phyloP scores from a whole-genome alignment of 2,888 invertebrate genomes.

The Ceratothoa steindachneri region DNA sequence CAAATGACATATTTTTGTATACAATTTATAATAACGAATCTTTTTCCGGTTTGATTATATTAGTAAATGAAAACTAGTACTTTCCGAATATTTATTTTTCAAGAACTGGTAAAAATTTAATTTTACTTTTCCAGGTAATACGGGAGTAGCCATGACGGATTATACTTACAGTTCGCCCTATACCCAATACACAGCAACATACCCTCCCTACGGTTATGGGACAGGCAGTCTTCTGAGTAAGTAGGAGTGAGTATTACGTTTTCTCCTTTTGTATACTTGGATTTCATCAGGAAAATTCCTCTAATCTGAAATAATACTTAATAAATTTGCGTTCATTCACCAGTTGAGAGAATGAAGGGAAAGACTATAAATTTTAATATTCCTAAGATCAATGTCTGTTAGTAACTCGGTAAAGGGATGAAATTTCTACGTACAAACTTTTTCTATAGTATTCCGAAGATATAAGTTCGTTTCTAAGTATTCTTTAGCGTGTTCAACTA shows the following conservation, averaged over 20 bases:
- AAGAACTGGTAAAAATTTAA: too few species aligned
- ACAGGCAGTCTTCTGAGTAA: slow-evolving; percentile 47
- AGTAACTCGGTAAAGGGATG: too few species aligned
- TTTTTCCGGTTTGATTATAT: background rate
- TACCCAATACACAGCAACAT: slow-evolving; percentile 44
- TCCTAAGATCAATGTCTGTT: too few species aligned
- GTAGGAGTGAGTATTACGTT: slow-evolving; percentile 47
- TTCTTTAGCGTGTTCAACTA: too few species aligned
- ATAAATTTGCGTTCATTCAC: too few species aligned
- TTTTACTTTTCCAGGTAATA: slow-evolving; percentile 8
- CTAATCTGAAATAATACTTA: too few species aligned
- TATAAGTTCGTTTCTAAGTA: background rate
- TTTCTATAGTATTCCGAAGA: background rate
- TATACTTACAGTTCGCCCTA: slow-evolving; percentile 46
- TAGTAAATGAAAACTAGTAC: background rate
- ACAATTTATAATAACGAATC: background rate
- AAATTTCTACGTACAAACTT: background rate
- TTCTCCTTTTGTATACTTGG: slow-evolving; percentile 21
- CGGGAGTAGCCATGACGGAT: slow-evolving; percentile 38
- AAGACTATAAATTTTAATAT: background rate
- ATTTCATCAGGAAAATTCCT: background rate
- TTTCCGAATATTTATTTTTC: too few species aligned
- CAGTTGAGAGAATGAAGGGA: background rate
- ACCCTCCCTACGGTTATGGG: slow-evolving; percentile 46
- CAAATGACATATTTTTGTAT: too few species aligned